Evolutionary conservation across 2,888 invertebrate species (phyloP), one percentile per base, ranked within the genome.

Genomic region (Ophion obscuratus): DNA sequence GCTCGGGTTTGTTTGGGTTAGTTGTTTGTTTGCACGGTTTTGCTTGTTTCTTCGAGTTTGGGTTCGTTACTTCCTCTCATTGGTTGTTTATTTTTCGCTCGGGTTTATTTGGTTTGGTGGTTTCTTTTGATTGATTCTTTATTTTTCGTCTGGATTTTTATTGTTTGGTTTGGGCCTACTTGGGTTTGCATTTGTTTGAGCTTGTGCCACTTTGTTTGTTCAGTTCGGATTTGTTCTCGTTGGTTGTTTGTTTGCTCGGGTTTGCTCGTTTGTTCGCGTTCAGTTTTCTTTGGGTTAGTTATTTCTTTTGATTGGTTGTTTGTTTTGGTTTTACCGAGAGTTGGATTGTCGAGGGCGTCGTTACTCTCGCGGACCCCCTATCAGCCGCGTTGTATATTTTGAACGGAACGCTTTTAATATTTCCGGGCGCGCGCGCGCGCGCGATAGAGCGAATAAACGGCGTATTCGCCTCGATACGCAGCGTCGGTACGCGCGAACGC

Each of bases 361-460:
- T 53, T 53, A 53, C 53, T 14, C 4, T 53, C 53, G 14, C 53
- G 1, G 14, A 17, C 2, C 14, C 11, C 53, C 14, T 4, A 11
- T 36, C 1, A 53, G 14, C 17, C 53, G 17, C 53, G 17, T 40
- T 53, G 11, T 14, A 53, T 53, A 17, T 53, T 17, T 14, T 5
- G 17, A 5, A 14, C 53, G 4, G 14, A 14, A 53, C 5, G 5
- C 14, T 4, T 53, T 17, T 17, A 14, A 17, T 53, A 17, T 53
- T 53, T 53, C 5, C 53, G 53, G 2, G 53, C 53, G 53, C 11
- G 53, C 53, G 53, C 24, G 31, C 31, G 31, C 0, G 31, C 31
- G 31, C 17, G 53, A 17, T 17, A 17, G 14, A 11, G 17, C 88
- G 88, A 85, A 87, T 88, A 88, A 88, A 88, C 86, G 87, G 88